Evolutionary conservation across 2,888 invertebrate genomes (phyloP), one percentile per base, ranked within the genome.

Genomic region (Ochropleura plecta): DNA sequence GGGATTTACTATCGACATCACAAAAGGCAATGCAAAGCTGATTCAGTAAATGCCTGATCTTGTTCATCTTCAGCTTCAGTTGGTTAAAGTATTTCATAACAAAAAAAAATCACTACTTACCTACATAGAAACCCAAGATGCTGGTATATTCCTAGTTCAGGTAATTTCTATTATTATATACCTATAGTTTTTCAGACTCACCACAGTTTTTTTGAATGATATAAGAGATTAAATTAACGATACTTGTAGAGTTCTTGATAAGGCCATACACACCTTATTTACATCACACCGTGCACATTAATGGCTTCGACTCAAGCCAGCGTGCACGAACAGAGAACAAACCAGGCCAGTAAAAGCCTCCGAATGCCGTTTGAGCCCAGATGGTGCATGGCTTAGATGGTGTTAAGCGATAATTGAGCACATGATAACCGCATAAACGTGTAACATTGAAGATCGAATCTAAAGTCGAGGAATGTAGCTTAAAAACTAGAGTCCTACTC

Each of bases 391-490:
- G 66, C 44, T 76, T 65, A 85, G 87, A 88, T 87, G 81, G 88
- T 88, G 87, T 86, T 88, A 84, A 44, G 70, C 66, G 83, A 87
- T 87, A 81, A 88, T 85, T 83, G 62, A 63, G 66, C 72, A 64
- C 78, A 78, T 75, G 79, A 84, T 86, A 83, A 86, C 84, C 55
- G 66, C 76, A 78, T 69, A 70, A 73, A 84, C 83, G 83, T 81
- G 83, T 78, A 72, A 84, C 14, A 40, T 59, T n/a, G 12, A 16
- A 86, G 77, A 84, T 84, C 49, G 40, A 63, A 84, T 73, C 77
- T 55, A 81, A 71, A 72, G 18, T 40, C 49, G 49, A 70, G 67
- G 60, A 75, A 77, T 76, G 65, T 80, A 60, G 73, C 70, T 59
- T 10, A 51, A 70, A 74, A 77, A 62, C 48, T 62, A 42, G 30